Conservation (phyloP, 2,888 invertebrate species). For the Lepidocyrtoides sp. region DNA sequence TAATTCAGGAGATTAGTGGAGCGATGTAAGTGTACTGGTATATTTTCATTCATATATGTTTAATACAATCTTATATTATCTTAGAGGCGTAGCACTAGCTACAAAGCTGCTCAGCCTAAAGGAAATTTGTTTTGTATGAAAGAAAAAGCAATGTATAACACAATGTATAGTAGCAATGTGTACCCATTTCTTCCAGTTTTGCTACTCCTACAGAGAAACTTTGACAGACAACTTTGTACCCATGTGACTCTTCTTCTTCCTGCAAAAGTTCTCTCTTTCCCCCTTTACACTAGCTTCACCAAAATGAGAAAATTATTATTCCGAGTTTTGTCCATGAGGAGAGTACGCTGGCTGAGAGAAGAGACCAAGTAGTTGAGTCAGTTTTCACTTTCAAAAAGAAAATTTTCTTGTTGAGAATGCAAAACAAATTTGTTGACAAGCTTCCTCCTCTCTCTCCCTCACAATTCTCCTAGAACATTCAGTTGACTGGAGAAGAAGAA, state of each 20-base stretch:
- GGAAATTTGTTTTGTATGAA: too few species aligned
- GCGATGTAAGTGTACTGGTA: too few species aligned
- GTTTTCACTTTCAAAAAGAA: constrained; percentile 19
- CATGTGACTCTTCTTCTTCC: constrained; percentile 11
- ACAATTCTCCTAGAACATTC: background rate
- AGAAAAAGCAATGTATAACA: too few species aligned
- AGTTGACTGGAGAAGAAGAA: background rate
- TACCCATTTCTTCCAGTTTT: background rate
- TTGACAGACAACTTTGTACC: constrained; percentile 1
- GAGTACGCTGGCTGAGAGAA: background rate
- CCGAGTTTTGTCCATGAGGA: background rate
- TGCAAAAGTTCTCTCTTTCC: background rate
- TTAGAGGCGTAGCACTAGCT: too few species aligned
- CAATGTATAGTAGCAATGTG: too few species aligned
- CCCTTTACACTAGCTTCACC: background rate
- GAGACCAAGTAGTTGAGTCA: constrained; percentile 14
- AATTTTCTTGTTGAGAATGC: constrained; percentile 68
- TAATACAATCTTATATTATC: too few species aligned
- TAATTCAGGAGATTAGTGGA: too few species aligned
- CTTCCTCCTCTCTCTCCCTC: constrained; percentile 38
- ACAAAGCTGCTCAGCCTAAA: too few species aligned
- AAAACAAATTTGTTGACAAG: constrained; percentile 73
- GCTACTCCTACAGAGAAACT: background rate
- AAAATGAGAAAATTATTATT: background rate
- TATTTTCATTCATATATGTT: too few species aligned